Base-by-base conservation (phyloP, 2,888 invertebrate species). In the Autographa gamma region DNA sequence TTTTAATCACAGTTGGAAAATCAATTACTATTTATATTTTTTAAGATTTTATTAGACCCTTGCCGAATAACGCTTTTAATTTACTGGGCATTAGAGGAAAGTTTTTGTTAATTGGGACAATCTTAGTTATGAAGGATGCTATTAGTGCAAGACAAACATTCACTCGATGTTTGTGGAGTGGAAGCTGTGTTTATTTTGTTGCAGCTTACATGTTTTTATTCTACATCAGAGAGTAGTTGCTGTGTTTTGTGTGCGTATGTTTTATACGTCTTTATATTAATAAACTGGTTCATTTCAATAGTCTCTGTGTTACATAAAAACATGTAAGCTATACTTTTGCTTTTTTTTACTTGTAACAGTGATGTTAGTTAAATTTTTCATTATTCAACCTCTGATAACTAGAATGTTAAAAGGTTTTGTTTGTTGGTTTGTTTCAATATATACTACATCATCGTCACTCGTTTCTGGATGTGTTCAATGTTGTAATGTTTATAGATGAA, bases 11-110 rank as follows among this genome's bases (percentile, higher is more conserved):
- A 85, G 85, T 85, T 84, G 82, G 73, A 79, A 89, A 91, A 92
- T 93, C 92, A 92, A 86, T 89, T 84, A 85, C 83, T 89, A 88
- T 89, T 88, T 90, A 90, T 89, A 90, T 88, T 89, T 89, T 90
- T 88, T 88, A 88, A 84, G 84, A 85, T 77, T 88, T 90, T 89
- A 76, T 89, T 86, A 81, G 81, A 84, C 77, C 76, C 78, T 85
- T 82, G 83, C 82, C 69, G 69, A 54, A 79, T 84, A 80, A 83
- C 64, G 76, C 74, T 80, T 84, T 88, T 90, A 85, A 87, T 91
- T 89, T 84, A 77, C 77, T 84, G 80, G 84, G 78, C 82, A 84
- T 86, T 84, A 86, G 85, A 87, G 85, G 81, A 82, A 78, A 76
- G 79, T 79, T 89, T 91, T 88, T 88, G 88, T 90, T 90, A 78